phyloP scores from a whole-genome alignment of 2,113 vertebrate species.

The Haemorhous mexicanus region DNA sequence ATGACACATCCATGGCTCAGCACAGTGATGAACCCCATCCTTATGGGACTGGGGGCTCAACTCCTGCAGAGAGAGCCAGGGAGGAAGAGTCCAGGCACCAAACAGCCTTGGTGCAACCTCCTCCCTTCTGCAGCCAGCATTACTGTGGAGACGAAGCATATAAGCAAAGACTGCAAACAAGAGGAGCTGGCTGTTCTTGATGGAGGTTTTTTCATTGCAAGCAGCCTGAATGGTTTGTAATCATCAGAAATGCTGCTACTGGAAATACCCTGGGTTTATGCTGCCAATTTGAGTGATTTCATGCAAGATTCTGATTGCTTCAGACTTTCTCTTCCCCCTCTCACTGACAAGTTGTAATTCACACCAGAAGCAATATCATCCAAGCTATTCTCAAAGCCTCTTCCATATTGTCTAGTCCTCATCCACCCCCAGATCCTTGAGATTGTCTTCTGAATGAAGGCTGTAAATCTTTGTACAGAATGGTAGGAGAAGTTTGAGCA shows the following conservation, averaged over 20 bases:
- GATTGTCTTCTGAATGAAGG: slow-evolving; percentile 6
- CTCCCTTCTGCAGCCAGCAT: background rate
- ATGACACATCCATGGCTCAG: background rate
- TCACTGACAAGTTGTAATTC: slow-evolving; percentile 10
- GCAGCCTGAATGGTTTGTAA: background rate
- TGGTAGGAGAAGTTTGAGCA: background rate
- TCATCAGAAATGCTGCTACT: background rate
- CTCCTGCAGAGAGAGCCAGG: background rate
- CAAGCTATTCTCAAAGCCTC: slow-evolving; percentile 6
- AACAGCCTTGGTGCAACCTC: background rate
- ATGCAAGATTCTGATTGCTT: background rate
- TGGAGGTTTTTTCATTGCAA: background rate
- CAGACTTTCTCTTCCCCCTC: background rate
- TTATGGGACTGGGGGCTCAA: rapidly evolving
- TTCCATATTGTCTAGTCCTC: background rate
- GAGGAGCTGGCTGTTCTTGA: background rate
- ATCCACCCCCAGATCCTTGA: background rate
- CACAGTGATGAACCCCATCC: background rate
- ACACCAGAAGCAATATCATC: background rate
- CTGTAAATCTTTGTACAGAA: background rate
- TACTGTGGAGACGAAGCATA: background rate
- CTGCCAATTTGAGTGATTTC: background rate
- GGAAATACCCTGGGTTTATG: background rate
- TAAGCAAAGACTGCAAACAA: background rate
- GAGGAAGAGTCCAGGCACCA: background rate